Conservation (phyloP, 2,888 invertebrate species). For the Gisinianus flammeolus region DNA sequence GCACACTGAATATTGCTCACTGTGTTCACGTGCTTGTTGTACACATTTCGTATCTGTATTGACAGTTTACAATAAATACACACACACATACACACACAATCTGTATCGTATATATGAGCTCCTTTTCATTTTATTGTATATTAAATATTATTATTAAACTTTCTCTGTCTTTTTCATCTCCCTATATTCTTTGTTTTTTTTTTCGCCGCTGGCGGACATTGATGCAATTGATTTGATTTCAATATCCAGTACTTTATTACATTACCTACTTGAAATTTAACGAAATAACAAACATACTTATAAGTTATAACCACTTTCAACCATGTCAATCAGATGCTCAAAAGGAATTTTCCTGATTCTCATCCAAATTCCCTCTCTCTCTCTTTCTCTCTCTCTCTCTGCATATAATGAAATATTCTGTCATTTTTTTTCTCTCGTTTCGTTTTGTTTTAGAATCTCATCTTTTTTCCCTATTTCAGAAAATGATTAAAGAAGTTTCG, state of each 20-base stretch:
- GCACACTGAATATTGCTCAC: too few species aligned
- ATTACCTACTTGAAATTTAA: neutral
- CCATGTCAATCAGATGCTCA: neutral
- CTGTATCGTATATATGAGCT: too few species aligned
- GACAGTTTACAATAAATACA: too few species aligned
- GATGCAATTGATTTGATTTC: neutral
- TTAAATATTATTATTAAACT: neutral
- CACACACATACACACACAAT: too few species aligned
- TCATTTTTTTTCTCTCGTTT: too few species aligned
- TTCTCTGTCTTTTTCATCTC: neutral
- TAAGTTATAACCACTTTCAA: neutral
- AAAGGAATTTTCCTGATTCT: neutral
- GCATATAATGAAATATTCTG: too few species aligned
- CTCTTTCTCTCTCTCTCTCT: neutral
- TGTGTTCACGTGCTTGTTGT: too few species aligned
- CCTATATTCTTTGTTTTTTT: neutral
- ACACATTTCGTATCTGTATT: too few species aligned
- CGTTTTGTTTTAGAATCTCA: too few species aligned
- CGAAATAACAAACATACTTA: neutral
- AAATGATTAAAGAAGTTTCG: too few species aligned
- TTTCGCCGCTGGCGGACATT: neutral
- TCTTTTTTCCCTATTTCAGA: too few species aligned
- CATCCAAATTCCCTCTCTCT: neutral
- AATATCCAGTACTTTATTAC: neutral
- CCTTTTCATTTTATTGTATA: neutral